Evolutionary conservation across 2,797 vertebrate species (phyloP).

Genomic region (Poeciliopsis infans): DNA sequence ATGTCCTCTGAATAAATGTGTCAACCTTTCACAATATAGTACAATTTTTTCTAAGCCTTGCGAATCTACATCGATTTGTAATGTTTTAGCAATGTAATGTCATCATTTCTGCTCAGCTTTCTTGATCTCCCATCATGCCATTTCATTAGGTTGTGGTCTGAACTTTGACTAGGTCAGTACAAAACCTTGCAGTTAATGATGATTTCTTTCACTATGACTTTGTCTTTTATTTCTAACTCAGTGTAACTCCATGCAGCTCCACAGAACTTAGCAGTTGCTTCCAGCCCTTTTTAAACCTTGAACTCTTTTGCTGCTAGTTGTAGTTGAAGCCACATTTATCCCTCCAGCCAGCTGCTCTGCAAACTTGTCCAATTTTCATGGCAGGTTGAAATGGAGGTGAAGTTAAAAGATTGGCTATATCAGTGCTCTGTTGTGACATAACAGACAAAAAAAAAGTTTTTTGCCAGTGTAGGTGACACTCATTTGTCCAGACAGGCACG

Average conservation of each 20-base stretch:
- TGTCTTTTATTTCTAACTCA: not conserved
- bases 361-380: constrained; percentile 15
- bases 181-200: not conserved
- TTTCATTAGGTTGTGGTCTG: no score
- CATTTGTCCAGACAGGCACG: constrained; percentile 30
- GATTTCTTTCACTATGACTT: not conserved
- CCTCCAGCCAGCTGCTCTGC: constrained; percentile 6
- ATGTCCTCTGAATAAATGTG: no score
- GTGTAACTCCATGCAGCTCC: not conserved
- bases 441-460: constrained; percentile 9
- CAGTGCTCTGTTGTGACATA: constrained; percentile 29
- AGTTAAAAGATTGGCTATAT: constrained; percentile 23
- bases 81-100: no score
- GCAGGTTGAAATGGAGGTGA: not conserved
- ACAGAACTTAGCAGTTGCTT: not conserved
- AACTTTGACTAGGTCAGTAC: no score
- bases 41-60: no score
- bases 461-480: constrained; percentile 26
- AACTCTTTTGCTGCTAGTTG: not conserved
- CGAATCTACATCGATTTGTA: no score
- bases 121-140: no score
- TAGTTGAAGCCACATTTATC: not conserved
- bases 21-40: no score
- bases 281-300: constrained; percentile 15
- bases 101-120: no score